These are phyloP conservation scores for Ia io DNA, from an alignment of 2,113 vertebrate species.

Conservation along the genomic window DNA sequence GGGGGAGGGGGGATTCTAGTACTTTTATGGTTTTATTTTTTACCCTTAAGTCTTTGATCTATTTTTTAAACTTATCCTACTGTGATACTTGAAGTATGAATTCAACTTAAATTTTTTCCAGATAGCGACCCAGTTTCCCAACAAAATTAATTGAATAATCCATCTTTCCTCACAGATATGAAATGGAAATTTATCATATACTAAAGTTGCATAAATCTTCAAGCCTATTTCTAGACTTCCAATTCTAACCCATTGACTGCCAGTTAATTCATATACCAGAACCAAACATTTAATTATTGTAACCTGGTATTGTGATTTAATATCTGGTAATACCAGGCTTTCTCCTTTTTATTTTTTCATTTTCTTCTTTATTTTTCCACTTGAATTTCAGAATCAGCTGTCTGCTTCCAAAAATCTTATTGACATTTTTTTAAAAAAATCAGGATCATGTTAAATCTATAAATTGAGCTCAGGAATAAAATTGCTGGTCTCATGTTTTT, in stretches of 20 bases:
- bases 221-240: conserved; percentile 38
- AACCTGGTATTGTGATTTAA: not conserved
- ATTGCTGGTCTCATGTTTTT: not conserved
- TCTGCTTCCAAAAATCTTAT: not conserved
- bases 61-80: conserved; percentile 44
- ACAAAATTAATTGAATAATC: conserved; percentile 64
- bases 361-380: not conserved
- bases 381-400: not conserved
- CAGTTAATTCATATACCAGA: not conserved
- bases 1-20: not conserved
- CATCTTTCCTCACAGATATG: conserved; percentile 33
- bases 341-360: not conserved
- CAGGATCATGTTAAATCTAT: not conserved
- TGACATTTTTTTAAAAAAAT: not conserved
- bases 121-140: conserved; percentile 51
- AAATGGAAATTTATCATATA: conserved; percentile 51
- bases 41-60: not conserved
- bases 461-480: not conserved
- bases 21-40: not conserved
- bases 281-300: conserved; percentile 30
- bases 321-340: not conserved
- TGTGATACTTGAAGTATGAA: conserved; percentile 29
- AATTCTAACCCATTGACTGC: not conserved
- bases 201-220: conserved; percentile 6
- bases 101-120: conserved; percentile 53